A percentile compares a stretch with the other conserved stretches of the same genome.
Conservation (phyloP, 2,888 invertebrate genomes). For the Stenichneumon culpator region DNA sequence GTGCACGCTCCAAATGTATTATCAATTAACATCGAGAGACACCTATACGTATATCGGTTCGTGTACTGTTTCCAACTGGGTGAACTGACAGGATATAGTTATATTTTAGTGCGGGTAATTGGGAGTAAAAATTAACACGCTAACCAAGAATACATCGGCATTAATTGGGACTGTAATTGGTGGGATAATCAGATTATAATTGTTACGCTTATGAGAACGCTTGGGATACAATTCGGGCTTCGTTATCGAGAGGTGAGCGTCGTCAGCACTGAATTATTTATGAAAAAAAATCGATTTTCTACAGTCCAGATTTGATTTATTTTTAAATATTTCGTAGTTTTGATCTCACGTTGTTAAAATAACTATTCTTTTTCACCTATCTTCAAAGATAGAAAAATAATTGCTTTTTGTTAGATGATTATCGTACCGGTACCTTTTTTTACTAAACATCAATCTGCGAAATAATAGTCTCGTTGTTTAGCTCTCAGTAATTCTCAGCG, state of each 20-base stretch:
- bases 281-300: no score
- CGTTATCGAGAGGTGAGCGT: not conserved
- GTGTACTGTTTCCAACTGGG: not conserved
- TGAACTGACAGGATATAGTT: not conserved
- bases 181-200: not conserved
- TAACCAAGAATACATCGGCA: constrained; percentile 1
- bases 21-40: constrained; percentile 51
- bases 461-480: not conserved
- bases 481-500: not conserved
- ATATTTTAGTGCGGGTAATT: constrained; percentile 17
- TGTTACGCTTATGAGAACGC: not conserved
- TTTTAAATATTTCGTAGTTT: no score
- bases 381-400: not conserved
- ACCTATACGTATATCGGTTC: constrained; percentile 12
- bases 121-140: constrained; percentile 16
- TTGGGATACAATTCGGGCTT: not conserved
- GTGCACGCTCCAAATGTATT: constrained; percentile 25
- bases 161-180: constrained; percentile 19
- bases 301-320: no score
- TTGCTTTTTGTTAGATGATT: not conserved
- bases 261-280: no score
- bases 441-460: not conserved
- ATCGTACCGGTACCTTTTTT: not conserved
- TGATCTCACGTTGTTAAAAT: no score
- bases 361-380: not conserved